Percentiles rank a stretch among this genome's conserved stretches.
phyloP scores from a whole-genome alignment of 2,797 vertebrate genomes.

The Coracias cyanogaster region DNA sequence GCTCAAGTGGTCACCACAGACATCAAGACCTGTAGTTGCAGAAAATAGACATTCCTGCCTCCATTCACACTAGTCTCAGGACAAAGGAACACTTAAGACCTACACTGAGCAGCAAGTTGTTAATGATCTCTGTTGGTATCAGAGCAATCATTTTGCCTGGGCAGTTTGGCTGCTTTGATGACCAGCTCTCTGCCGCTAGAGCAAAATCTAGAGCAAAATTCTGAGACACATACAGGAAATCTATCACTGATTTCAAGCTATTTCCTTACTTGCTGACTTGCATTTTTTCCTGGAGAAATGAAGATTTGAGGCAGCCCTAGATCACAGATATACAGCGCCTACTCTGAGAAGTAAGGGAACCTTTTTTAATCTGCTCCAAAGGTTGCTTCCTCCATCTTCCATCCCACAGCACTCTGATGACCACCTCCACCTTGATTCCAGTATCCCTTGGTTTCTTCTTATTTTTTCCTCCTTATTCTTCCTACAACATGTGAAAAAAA shows the following conservation, averaged over 20 bases:
- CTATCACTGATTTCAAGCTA: not conserved
- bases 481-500: not conserved
- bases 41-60: not conserved
- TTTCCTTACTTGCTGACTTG: not conserved
- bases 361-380: not conserved
- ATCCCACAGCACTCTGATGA: not conserved
- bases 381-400: not conserved
- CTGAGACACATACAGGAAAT: not conserved
- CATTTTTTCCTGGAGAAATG: not conserved
- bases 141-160: not conserved
- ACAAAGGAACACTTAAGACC: rapidly evolving
- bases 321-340: not conserved
- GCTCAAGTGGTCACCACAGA: not conserved
- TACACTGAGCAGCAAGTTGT: not conserved
- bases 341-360: not conserved
- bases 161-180: not conserved
- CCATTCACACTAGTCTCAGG: not conserved
- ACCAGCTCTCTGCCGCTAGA: not conserved
- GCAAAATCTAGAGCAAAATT: not conserved
- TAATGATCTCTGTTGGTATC: not conserved
- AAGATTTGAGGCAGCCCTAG: not conserved
- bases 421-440: not conserved
- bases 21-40: not conserved
- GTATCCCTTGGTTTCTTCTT: not conserved
- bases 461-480: not conserved